Evolutionary conservation across 2,797 vertebrate species (phyloP), one percentile per base, ranked within the genome.

Genomic region (Morus bassanus): DNA sequence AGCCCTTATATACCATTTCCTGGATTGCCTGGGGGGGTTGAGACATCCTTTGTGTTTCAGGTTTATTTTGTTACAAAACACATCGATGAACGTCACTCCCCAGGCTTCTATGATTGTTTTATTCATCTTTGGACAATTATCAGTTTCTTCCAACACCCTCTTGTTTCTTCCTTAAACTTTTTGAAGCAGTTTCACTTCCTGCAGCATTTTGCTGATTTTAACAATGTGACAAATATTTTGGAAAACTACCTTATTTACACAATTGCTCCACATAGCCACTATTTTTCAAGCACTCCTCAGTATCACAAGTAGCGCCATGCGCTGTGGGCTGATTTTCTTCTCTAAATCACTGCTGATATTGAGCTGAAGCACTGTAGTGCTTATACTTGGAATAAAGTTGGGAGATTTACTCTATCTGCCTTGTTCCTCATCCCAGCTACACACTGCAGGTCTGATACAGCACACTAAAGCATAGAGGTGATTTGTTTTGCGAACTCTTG

Each of bases 121-220:
- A 72, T 88, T 88, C 48, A 22, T 31, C 88, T 54, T 56, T 11
- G 41, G 59, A 54, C 67, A 88, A 88, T 91, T 27, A 74, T 4
- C 70, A 17, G 51, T 51, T 94, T 72, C 91, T 91, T 56, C 69
- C 88, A 89, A 96, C 90, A 78, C 92, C 88, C 90, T 93, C 18
- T 17, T 35, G 18, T n/a, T 91, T 75, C 78, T 67, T 82, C 85
- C 82, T 72, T 10, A 22, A 60, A 10, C 57, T 41, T 45, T 69
- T 56, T 11, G 35, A 35, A 35, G 39, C 3, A 16, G 79, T 72
- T 91, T 93, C 72, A 4, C 67, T 94, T 96, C 95, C 94, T 83
- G 88, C 37, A 68, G 19, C 10, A 1, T 85, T 89, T 60, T 79
- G 79, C 63, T 85, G 83, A 85, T 72, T 79, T 85, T 48, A 39